Evolutionary conservation across 1,140 invertebrate genomes (phyloP), one percentile per base, ranked within the genome.

Genomic region (Drosophila elegans): DNA sequence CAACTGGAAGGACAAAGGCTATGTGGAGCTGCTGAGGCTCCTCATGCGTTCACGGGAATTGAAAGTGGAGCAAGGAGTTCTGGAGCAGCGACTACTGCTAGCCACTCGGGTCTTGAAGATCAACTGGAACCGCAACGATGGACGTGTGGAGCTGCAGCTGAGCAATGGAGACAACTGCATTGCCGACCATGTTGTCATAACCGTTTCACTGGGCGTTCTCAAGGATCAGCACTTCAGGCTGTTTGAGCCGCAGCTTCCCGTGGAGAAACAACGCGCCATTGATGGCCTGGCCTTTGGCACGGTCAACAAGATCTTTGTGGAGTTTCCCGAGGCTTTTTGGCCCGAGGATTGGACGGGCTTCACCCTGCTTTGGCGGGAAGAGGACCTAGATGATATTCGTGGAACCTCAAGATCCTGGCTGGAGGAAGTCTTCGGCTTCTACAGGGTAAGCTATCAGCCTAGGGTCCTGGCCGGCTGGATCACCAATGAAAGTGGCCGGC

Each of bases 281-380:
- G 93, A 95, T 89, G 94, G 94, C 4, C 82, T 97, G 25, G 94
- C 94, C 10, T 95, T 96, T 74, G 96, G 96, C 21, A 95, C 95
- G 0, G 94, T 97, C 0, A 94, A 96, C 86, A 97, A 97, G 93
- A 95, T 98, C 42, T 97, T 96, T 78, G 88, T 97, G 12, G 94
- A 95, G 88, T 97, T 96, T 74, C 92, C 94, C 0, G 80, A 93
- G 41, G 93, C 93, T 36, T 97, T 96, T 95, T 96, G 96, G 96
- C 93, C 94, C 0, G 91, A 94, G 41, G 90, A 93, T 57, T 92
- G 78, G 56, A 92, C 90, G 63, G 93, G 92, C 29, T 94, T 93
- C 69, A 93, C 91, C 27, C 85, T 95, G 42, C 59, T 95, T 21
- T 95, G 95, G 95, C 91, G 91, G 1, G 86, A 94, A 36, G 85